Evolutionary conservation across 2,888 invertebrate genomes (phyloP).

Genomic region (Branchipolynoe longqiensis): DNA sequence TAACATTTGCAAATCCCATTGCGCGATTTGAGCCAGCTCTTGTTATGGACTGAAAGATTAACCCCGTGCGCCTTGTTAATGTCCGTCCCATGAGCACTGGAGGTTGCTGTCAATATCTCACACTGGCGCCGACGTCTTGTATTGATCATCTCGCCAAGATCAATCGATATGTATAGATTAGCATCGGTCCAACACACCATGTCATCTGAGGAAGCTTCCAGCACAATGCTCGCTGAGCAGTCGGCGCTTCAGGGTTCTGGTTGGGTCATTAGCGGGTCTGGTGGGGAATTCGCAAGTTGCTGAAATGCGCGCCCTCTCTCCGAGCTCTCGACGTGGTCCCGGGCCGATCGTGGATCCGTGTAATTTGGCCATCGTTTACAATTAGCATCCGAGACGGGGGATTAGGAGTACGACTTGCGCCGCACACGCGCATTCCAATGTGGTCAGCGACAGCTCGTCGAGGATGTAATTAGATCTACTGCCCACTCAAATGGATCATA

Average conservation of each 20-base stretch:
- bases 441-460: not conserved
- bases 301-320: too few relatives aligned
- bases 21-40: constrained; percentile 29
- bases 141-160: not conserved
- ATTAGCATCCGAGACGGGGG: not conserved
- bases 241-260: too few relatives aligned
- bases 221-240: too few relatives aligned
- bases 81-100: not conserved
- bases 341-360: constrained; percentile 10
- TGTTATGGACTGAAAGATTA: constrained; percentile 48
- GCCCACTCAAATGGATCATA: constrained; percentile 3
- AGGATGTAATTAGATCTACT: constrained; percentile 20
- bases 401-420: not conserved
- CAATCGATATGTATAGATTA: constrained; percentile 26
- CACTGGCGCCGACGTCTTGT: constrained; percentile 18
- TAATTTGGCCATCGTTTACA: constrained; percentile 32
- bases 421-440: not conserved
- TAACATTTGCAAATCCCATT: constrained; percentile 21
- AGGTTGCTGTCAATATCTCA: constrained; percentile 25
- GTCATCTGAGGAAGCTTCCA: constrained; percentile 4
- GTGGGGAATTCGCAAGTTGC: too few relatives aligned
- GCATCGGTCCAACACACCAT: constrained; percentile 21
- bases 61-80: constrained; percentile 39
- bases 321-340: too few relatives aligned
- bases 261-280: too few relatives aligned